phyloP scores from a whole-genome alignment of 2,113 vertebrate genomes.

The Paracanthobrama guichenoti region DNA sequence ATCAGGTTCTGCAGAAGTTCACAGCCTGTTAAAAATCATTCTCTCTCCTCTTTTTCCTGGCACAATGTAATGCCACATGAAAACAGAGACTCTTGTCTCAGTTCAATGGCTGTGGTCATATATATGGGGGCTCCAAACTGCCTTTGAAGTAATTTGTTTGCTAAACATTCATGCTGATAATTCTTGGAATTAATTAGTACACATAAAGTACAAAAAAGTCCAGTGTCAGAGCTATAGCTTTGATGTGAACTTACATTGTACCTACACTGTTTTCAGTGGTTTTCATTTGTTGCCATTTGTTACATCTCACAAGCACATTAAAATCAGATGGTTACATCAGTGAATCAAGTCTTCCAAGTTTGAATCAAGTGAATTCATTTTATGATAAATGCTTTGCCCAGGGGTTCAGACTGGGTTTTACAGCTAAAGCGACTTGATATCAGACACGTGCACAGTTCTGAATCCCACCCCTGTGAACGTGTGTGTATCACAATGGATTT shows the following conservation, averaged over 20 bases:
- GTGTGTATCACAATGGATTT: constrained; percentile 26
- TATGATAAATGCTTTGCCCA: not conserved
- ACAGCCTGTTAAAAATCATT: not conserved
- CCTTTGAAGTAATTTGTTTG: not conserved
- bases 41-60: not conserved
- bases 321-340: not conserved
- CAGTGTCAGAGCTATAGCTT: not conserved
- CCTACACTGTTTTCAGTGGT: not conserved
- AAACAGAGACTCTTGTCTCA: constrained; percentile 4
- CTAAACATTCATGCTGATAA: constrained; percentile 5
- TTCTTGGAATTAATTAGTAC: not conserved
- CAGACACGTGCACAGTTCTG: constrained; percentile 18
- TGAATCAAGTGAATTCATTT: too few species aligned
- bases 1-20: not conserved
- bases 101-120: not conserved
- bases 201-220: not conserved
- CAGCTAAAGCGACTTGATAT: not conserved
- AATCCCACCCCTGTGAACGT: constrained; percentile 12
- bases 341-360: too few species aligned
- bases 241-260: not conserved
- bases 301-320: not conserved
- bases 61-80: constrained; percentile 8
- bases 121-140: not conserved
- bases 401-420: not conserved
- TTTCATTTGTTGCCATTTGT: not conserved